Percentiles rank a stretch among this genome's conserved stretches.
Evolutionary conservation across 2,888 invertebrate genomes (phyloP).

Genomic region (Philhelius pedissequus): DNA sequence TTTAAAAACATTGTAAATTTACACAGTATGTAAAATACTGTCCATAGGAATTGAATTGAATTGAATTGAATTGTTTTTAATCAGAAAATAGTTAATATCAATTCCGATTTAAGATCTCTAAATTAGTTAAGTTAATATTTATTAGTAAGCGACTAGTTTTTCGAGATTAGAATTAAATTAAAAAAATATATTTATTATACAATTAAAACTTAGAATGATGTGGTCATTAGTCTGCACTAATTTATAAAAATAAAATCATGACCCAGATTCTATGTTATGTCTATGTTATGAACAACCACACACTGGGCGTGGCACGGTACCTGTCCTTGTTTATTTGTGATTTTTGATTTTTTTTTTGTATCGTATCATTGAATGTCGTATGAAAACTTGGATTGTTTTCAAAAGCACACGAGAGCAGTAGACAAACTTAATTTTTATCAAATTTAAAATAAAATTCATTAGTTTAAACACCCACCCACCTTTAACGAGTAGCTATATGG

Average conservation of each 20-base stretch:
- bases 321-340: constrained; percentile 8
- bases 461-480: constrained; percentile 15
- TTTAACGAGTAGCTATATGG: too few relatives aligned
- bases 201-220: neutral
- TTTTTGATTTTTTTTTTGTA: neutral
- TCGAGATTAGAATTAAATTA: neutral
- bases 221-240: neutral
- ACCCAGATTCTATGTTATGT: constrained; percentile 13
- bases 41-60: too few relatives aligned
- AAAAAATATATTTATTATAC: neutral
- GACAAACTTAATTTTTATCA: neutral
- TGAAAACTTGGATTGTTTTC: constrained; percentile 35
- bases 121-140: too few relatives aligned
- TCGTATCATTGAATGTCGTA: neutral
- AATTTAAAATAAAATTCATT: neutral
- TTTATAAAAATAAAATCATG: constrained; percentile 17
- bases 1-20: too few relatives aligned
- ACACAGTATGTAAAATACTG: too few relatives aligned
- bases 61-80: too few relatives aligned
- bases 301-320: constrained; percentile 13
- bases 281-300: neutral
- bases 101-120: too few relatives aligned
- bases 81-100: too few relatives aligned
- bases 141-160: too few relatives aligned
- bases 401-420: neutral